These are phyloP conservation scores for Philaenus spumarius DNA, from an alignment of 1,140 invertebrate species.

Conservation along the genomic window DNA sequence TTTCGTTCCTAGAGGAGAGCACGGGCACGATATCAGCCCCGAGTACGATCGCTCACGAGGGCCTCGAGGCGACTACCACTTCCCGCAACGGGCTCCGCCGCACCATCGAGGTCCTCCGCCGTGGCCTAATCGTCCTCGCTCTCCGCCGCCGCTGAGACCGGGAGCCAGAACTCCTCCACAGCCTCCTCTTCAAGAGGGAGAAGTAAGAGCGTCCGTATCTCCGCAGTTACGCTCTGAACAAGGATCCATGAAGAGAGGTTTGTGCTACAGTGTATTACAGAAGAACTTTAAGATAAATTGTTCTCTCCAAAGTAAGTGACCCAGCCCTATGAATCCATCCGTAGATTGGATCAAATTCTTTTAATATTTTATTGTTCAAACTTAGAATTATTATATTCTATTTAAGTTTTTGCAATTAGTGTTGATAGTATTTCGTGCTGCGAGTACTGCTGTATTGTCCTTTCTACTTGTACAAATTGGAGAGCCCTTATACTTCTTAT, in stretches of 20 bases:
- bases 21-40: background rate
- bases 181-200: background rate
- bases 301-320: too few species aligned
- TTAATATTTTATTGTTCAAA: too few species aligned
- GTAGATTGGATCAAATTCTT: too few species aligned
- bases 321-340: too few species aligned
- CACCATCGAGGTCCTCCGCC: background rate
- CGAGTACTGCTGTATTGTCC: too few species aligned
- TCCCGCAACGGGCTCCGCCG: background rate
- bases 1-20: background rate
- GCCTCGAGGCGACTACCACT: background rate
- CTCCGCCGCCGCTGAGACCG: background rate
- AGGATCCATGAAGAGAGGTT: constrained; percentile 11
- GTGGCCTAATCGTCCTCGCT: background rate
- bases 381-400: too few species aligned
- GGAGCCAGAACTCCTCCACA: constrained; percentile 24
- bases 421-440: too few species aligned
- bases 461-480: too few species aligned
- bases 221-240: background rate
- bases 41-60: background rate
- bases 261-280: background rate
- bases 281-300: background rate
- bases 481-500: too few species aligned
- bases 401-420: too few species aligned
- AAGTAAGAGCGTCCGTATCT: background rate